A percentile compares a stretch with the other conserved stretches of the same genome.
These are phyloP conservation scores for Phasianus colchicus DNA, from an alignment of 2,113 vertebrate species.

Conservation along the genomic window DNA sequence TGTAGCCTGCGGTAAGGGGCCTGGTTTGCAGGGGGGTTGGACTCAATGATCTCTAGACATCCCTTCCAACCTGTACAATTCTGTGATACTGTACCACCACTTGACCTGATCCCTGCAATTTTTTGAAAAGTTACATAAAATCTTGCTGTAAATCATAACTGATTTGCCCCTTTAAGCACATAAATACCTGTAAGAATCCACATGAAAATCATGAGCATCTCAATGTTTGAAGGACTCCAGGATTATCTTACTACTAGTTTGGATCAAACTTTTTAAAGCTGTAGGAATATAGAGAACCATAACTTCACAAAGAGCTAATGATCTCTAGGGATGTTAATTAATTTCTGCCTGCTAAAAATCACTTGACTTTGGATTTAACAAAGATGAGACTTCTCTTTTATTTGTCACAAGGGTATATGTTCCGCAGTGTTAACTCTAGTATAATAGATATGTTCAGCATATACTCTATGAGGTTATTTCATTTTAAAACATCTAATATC, in stretches of 20 bases:
- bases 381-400: background rate
- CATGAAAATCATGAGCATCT: constrained; percentile 7
- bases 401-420: background rate
- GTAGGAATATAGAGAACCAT: background rate
- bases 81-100: background rate
- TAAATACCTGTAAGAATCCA: background rate
- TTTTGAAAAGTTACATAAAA: background rate
- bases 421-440: background rate
- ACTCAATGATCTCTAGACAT: no score
- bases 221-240: background rate
- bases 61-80: no score
- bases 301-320: background rate
- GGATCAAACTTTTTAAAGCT: background rate
- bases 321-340: background rate
- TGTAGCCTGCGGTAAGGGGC: no score
- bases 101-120: background rate
- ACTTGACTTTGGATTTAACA: background rate
- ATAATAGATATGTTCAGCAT: background rate
- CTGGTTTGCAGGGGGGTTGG: no score
- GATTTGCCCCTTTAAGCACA: background rate
- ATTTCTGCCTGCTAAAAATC: constrained; percentile 24
- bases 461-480: background rate
- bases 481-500: background rate
- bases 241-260: background rate
- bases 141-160: background rate